Percentiles rank a stretch among this genome's conserved stretches.
Evolutionary conservation across 2,113 vertebrate species (phyloP).

Genomic region (Heloderma charlesbogerti): DNA sequence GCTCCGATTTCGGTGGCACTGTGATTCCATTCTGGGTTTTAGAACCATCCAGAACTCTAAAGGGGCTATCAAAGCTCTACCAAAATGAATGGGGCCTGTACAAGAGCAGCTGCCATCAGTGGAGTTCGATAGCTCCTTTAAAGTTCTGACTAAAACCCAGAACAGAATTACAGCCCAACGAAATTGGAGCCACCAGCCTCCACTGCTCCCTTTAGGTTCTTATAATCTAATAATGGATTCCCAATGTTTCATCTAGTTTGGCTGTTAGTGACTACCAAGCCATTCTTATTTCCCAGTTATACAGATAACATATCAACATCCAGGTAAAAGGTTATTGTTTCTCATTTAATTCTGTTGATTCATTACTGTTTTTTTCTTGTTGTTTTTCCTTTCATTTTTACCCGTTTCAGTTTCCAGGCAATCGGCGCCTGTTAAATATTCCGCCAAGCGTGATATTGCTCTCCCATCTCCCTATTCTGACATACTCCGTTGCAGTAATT

Average conservation of each 20-base stretch:
- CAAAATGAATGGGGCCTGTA: no score
- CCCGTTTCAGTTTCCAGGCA: slow-evolving; percentile 66
- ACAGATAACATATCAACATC: background rate
- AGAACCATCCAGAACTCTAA: no score
- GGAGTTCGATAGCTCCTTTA: no score
- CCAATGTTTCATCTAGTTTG: background rate
- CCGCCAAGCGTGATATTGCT: slow-evolving; percentile 66
- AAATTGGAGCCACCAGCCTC: no score
- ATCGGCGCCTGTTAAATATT: slow-evolving; percentile 72
- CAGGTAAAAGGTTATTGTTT: background rate
- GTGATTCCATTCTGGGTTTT: no score
- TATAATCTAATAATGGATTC: background rate
- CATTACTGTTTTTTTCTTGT: slow-evolving; percentile 33
- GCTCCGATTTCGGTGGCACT: no score
- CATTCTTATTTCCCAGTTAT: background rate
- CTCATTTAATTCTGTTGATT: slow-evolving; percentile 60
- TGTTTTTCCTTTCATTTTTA: slow-evolving; percentile 53
- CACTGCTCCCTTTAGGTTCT: no score
- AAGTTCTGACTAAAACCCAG: no score
- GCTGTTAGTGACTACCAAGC: background rate
- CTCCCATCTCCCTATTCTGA: slow-evolving; percentile 61
- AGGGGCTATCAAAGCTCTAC: no score
- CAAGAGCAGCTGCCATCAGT: no score
- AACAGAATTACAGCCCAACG: no score
- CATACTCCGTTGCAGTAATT: slow-evolving; percentile 49